Evolutionary conservation across 2,113 vertebrate genomes (phyloP).

Genomic region (Xiphorhynchus elegans): DNA sequence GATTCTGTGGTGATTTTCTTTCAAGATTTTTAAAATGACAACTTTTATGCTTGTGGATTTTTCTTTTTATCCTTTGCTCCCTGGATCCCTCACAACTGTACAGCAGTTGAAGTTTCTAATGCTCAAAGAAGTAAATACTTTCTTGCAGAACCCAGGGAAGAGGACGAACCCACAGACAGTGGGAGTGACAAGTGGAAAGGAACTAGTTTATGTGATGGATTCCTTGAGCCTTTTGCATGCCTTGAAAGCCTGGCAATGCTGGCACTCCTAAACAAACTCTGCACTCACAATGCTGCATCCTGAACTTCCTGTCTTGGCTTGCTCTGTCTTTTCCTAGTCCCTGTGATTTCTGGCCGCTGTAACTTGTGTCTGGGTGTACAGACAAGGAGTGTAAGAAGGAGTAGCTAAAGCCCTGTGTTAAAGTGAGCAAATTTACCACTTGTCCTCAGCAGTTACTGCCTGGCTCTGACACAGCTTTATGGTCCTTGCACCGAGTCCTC

Average conservation of each 20-base stretch:
- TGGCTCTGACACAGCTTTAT: not conserved
- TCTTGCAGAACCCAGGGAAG: not conserved
- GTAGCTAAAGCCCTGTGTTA: not conserved
- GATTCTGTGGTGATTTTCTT: not conserved
- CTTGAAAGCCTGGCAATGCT: not conserved
- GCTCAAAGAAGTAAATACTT: not conserved
- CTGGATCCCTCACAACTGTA: not conserved
- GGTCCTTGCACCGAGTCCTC: not conserved
- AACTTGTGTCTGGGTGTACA: not conserved
- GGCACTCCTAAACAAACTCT: not conserved
- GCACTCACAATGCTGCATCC: not conserved
- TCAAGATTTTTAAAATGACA: not conserved
- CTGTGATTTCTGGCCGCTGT: not conserved
- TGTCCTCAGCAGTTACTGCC: not conserved
- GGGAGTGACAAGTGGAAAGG: not conserved
- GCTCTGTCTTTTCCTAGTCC: not conserved
- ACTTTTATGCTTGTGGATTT: not conserved
- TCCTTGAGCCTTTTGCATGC: not conserved
- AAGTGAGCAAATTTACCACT: not conserved
- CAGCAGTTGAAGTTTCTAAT: not conserved
- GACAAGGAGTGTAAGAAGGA: not conserved
- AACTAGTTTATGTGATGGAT: not conserved
- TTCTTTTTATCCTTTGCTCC: not conserved
- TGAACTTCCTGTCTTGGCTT: not conserved
- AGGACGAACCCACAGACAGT: not conserved